A percentile compares a stretch with the other conserved stretches of the same genome.
Conservation (phyloP, 2,113 vertebrate genomes). For the chimpanzee (Pan troglodytes) region DNA sequence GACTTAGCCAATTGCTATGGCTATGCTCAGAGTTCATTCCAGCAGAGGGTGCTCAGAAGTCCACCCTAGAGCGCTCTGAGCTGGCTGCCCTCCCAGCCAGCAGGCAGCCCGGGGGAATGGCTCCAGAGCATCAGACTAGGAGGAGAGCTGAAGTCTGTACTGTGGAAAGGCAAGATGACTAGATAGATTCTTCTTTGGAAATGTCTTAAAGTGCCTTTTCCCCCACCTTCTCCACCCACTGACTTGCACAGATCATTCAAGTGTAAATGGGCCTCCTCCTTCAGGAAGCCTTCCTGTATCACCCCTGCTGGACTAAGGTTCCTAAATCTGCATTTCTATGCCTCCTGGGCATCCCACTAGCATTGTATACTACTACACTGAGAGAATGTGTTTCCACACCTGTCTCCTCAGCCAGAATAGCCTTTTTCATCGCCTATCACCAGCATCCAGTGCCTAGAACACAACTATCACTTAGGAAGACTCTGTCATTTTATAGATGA, state of each 20-base stretch:
- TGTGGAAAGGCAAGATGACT: neutral
- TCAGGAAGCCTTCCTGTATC: neutral
- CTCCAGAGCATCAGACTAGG: neutral
- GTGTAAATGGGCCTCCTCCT: neutral
- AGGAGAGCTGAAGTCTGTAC: neutral
- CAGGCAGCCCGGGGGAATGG: neutral
- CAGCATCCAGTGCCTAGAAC: neutral
- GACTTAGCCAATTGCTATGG: neutral
- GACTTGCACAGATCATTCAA: neutral
- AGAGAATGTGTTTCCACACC: neutral
- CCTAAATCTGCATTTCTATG: neutral
- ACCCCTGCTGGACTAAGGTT: neutral
- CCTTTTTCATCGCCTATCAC: neutral
- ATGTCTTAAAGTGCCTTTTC: neutral
- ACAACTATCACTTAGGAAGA: neutral
- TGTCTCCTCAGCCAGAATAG: neutral
- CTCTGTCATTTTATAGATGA: neutral
- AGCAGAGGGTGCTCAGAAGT: neutral
- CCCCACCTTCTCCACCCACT: neutral
- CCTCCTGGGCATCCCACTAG: rapidly evolving
- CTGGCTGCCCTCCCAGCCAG: neutral
- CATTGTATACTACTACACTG: neutral
- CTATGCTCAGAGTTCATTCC: neutral
- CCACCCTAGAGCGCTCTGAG: neutral
- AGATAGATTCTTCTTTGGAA: neutral